Evolutionary conservation across 2,888 invertebrate genomes (phyloP), one percentile per base, ranked within the genome.

Genomic region (Diaprepes abbreviatus): DNA sequence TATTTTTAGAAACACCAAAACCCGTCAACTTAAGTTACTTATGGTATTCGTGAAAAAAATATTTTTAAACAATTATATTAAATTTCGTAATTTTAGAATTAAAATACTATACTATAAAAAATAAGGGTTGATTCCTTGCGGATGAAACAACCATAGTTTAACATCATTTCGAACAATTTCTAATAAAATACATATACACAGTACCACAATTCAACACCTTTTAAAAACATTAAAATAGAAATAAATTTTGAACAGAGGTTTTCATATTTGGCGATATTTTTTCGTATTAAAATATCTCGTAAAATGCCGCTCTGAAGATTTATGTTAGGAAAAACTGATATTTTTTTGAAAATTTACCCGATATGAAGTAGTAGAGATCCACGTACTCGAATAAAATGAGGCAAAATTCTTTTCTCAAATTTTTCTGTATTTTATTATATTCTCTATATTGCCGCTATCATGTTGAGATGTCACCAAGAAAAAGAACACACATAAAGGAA

Each of bases 241-340:
- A n/a, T n/a, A 19, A 79, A 80, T 76, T 80, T 81, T 80, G 78
- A 80, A 79, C 80, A 76, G 79, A 80, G 80, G 80, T 81, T 82
- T 77, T 81, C 80, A 80, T 81, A 81, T 80, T 76, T 79, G 74
- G 77, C 78, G 78, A 79, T 81, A 81, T 81, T 80, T 81, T 79
- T 79, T 76, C 80, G 78, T 81, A 82, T 81, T 82, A 81, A 82
- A 81, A 82, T 82, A 82, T 81, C 81, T 81, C 81, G 81, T 82
- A 82, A 81, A 80, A 76, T 74, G 78, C 75, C 74, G 71, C 72
- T 72, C 21, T 40, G 60, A 60, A 79, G 79, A 79, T 81, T 76
- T 78, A 79, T 77, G 79, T 76, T 70, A 74, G 72, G 76, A 78
- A 52, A 66, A 66, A 58, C 66, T 48, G 76, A 81, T 81, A 80